Base-by-base conservation (phyloP, 2,888 invertebrate species). In the Acholoe squamosa region DNA sequence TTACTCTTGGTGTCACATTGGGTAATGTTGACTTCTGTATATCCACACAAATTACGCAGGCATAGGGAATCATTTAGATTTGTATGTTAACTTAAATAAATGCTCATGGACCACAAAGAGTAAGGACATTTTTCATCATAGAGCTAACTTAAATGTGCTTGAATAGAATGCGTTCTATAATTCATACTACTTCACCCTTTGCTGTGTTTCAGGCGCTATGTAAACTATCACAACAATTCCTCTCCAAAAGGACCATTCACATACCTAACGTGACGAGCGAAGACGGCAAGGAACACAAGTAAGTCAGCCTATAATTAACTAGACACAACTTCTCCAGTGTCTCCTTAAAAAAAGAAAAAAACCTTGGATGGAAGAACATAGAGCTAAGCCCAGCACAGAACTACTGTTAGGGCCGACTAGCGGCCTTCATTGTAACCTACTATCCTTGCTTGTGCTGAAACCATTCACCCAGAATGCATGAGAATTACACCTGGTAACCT, bases 201-300 rank as follows among this genome's bases (percentile, higher is more conserved):
- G 43, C 5, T 77, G 19, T 28, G 16, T 77, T 91, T 76, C 90
- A 91, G 91, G 91, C 91, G 25, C 67, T 91, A 77, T 71, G 71
- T 31, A 91, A 91, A 89, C 77, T 91, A 43, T 89, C 76, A 25
- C 89, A 90, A 34, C 91, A 91, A 80, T 89, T 52, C 33, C 12
- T 89, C 34, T 56, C 67, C 52, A 91, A 91, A 61, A 43, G 91
- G 31, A 77, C 33, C 33, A 90, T 90, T 43, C 91, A 86, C n/a
- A 54, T 84, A 51, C 90, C 89, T n/a, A 88, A 90, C n/a, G 51
- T 67, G 22, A 12, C 76, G 33, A 84, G 76, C 51, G 91, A 89
- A 28, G 80, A 89, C 80, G 90, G 90, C 51, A 77, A 90, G 28
- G 90, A 90, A 56, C 80, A 77, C 54, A 90, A 90, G 90, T 90